Evolutionary conservation across 2,797 vertebrate genomes (phyloP).

Genomic region (Naso thynnoides): DNA sequence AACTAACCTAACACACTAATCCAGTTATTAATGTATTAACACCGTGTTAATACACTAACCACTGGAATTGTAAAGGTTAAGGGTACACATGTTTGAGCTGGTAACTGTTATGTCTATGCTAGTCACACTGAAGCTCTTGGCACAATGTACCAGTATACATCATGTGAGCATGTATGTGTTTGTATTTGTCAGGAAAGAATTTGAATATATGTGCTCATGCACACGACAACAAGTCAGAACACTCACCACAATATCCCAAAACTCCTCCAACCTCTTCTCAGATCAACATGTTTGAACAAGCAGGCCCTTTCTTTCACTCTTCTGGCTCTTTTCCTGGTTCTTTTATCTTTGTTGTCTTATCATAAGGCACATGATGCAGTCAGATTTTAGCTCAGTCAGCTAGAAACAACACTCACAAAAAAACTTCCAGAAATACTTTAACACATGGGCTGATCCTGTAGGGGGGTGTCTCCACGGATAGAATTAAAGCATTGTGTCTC

Average conservation of each 20-base stretch:
- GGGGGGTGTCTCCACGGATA: constrained; percentile 26
- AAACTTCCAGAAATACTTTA: constrained; percentile 28
- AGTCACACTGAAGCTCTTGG: neutral
- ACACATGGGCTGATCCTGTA: constrained; percentile 20
- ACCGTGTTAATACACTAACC: neutral
- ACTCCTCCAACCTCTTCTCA: constrained; percentile 44
- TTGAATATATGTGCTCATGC: constrained; percentile 35
- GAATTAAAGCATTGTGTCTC: constrained; percentile 31
- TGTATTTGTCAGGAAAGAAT: constrained; percentile 37
- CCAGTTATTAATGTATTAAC: no score
- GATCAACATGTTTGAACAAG: constrained; percentile 62
- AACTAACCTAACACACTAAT: no score
- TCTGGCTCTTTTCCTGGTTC: constrained; percentile 29
- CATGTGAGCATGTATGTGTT: constrained; percentile 15
- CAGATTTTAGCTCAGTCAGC: constrained; percentile 59
- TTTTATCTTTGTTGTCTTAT: constrained; percentile 66
- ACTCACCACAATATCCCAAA: constrained; percentile 53
- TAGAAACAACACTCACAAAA: constrained; percentile 39
- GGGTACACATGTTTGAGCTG: neutral
- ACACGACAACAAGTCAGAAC: constrained; percentile 55
- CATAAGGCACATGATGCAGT: constrained; percentile 48
- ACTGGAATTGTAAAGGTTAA: neutral
- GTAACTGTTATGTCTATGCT: constrained; percentile 4
- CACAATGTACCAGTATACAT: constrained; percentile 15
- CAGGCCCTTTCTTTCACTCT: constrained; percentile 45